Percentiles rank a stretch among this genome's conserved stretches.
Conservation (phyloP, 2,797 vertebrate species). For the Crax fasciolata region DNA sequence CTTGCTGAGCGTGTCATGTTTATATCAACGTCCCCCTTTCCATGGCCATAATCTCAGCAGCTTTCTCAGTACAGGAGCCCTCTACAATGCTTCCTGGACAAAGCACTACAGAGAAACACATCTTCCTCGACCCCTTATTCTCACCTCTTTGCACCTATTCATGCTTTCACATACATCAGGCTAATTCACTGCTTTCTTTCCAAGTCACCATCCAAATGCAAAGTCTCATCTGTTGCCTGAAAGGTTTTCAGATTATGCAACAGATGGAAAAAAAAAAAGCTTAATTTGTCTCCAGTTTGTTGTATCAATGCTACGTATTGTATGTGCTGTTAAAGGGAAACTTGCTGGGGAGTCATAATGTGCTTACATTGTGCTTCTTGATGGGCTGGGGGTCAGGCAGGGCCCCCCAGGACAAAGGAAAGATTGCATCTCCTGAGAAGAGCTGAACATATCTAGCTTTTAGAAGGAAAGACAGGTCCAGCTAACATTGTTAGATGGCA, state of each 20-base stretch:
- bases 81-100: background rate
- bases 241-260: background rate
- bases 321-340: background rate
- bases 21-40: conserved; percentile 39
- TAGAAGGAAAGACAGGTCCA: background rate
- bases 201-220: background rate
- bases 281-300: conserved; percentile 2
- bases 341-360: fast-evolving
- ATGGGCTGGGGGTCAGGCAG: background rate
- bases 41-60: background rate
- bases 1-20: conserved; percentile 27
- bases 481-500: background rate
- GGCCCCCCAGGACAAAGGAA: background rate
- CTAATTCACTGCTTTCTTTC: background rate
- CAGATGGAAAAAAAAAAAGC: background rate
- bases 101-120: background rate
- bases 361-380: background rate
- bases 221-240: conserved; percentile 22
- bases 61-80: background rate
- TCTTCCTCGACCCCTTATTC: background rate
- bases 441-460: background rate
- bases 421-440: background rate
- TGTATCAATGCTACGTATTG: background rate
- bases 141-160: background rate
- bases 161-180: fast-evolving